Evolutionary conservation across 1,140 invertebrate genomes (phyloP), one percentile per base, ranked within the genome.

Genomic region (Musca vetustissima): DNA sequence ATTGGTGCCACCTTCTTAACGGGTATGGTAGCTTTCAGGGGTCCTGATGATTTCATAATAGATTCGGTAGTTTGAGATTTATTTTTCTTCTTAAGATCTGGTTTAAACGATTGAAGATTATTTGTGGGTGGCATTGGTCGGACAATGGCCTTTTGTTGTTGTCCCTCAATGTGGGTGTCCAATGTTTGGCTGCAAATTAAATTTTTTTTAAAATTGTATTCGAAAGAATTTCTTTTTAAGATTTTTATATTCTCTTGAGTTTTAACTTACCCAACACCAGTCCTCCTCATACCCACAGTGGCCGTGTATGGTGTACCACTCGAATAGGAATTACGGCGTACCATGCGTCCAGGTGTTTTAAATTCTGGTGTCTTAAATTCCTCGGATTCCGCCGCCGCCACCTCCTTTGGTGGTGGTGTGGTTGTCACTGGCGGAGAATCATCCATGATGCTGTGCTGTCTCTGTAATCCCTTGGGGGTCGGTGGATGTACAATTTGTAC

Each of bases 1-100:
- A 66, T 66, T 7, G 70, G 70, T 14, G 67, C 70, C 21, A 69
- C 67, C 43, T 71, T 71, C 25, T 71, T 71, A 6, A 71, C 55
- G 15, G 70, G 70, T 24, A 71, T 68, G 6, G 67, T 66, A 11
- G 70, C 70, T 47, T 71, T 71, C 15, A 71, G 19, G 19, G 70
- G 70, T 22, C 32, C 70, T 22, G 25, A 48, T 0, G 70, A 68
- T 69, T 68, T 68, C 36, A 71, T 53, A 13, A 71, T 52, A 1
- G 70, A 71, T 15, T 57, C 67, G 11, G 70, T 32, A 21, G 17
- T 52, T 7, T 52, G 28, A 6, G 25, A 21, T 61, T 71, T 71
- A n/a, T 17, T 6, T 53, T 61, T 69, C 25, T 71, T 71, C 28
- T 68, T 70, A 11, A 70, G 57, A 64, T 70, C 69, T 4, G 69